These are phyloP conservation scores for Aurelia aurita DNA, from an alignment of 30 jellyfish, hydroid and myxozoan species.

Conservation along the genomic window DNA sequence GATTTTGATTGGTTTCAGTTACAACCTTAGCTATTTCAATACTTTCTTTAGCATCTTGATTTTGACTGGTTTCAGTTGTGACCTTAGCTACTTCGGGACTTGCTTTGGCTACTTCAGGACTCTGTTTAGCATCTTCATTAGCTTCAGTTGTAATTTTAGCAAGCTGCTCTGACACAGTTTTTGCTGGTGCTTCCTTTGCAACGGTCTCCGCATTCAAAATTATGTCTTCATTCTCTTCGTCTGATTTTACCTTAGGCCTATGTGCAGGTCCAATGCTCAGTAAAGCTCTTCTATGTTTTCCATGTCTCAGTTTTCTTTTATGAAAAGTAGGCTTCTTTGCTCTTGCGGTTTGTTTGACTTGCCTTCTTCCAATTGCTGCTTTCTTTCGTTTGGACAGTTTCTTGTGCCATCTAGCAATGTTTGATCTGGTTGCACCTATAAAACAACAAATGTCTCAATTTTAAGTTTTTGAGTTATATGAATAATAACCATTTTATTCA, in stretches of 20 bases:
- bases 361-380: not conserved
- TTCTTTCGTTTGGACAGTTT: conserved; percentile 4
- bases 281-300: conserved; percentile 23
- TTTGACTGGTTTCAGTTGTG: not conserved
- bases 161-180: not conserved
- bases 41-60: no score
- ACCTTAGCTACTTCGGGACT: conserved; percentile 9
- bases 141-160: conserved; percentile 8
- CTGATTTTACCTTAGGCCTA: conserved; percentile 8
- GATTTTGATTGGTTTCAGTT: no score
- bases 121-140: not conserved
- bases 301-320: not conserved
- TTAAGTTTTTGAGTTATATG: no score
- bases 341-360: not conserved
- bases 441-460: not conserved
- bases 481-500: no score
- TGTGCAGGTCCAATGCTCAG: conserved; percentile 50
- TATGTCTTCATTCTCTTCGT: conserved; percentile 6
- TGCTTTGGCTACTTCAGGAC: not conserved
- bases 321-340: not conserved
- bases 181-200: not conserved
- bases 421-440: conserved; percentile 16
- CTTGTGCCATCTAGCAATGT: conserved; percentile 23
- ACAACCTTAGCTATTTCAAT: no score
- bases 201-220: conserved; percentile 16